Conservation (phyloP, 2,113 vertebrate genomes). For the Neotragus moschatus region DNA sequence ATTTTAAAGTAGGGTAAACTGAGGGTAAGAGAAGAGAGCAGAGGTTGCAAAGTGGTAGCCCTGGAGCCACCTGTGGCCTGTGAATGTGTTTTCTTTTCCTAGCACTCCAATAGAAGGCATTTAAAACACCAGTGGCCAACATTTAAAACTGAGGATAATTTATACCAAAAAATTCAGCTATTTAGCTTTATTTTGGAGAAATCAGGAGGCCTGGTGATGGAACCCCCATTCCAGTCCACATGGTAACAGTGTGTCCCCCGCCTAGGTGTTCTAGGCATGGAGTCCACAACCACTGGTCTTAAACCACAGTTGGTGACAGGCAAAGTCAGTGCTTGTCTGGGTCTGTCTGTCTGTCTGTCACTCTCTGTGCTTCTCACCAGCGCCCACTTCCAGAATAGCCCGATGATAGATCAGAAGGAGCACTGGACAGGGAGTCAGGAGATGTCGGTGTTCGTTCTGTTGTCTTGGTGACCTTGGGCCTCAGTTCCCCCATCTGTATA, state of each 20-base stretch:
- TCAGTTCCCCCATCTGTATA: background rate
- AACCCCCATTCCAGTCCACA: rapidly evolving
- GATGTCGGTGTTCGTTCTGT: background rate
- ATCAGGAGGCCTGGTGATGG: background rate
- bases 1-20: background rate
- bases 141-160: background rate
- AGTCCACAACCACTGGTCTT: background rate
- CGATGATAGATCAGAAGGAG: background rate
- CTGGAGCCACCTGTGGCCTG: background rate
- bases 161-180: background rate
- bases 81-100: background rate
- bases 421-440: background rate
- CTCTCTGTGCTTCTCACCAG: background rate
- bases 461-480: background rate
- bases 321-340: background rate
- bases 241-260: rapidly evolving
- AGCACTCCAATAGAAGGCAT: background rate
- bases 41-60: background rate
- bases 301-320: background rate
- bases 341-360: background rate
- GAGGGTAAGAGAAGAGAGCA: background rate
- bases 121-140: background rate
- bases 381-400: background rate
- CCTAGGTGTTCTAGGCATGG: background rate
- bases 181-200: background rate